A percentile compares a stretch with the other conserved stretches of the same genome.
Conservation (phyloP, 2,797 vertebrate genomes). For the Sebastes vulpes region DNA sequence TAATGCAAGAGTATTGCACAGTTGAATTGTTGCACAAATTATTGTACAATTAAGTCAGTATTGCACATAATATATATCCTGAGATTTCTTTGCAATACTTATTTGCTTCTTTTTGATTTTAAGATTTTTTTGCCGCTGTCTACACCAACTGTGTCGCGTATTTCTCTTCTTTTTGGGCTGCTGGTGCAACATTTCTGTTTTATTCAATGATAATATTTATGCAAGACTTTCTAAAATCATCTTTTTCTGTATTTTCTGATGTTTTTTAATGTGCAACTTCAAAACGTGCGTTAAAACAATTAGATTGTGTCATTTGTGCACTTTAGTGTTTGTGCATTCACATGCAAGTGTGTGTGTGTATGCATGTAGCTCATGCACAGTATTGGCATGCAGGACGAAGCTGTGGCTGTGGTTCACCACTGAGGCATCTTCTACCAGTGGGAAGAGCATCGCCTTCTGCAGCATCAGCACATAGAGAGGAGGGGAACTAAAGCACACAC, state of each 20-base stretch:
- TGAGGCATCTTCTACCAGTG: conserved; percentile 52
- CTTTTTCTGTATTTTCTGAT: neutral
- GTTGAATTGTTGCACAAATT: too few relatives aligned
- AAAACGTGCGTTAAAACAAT: neutral
- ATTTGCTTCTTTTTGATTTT: neutral
- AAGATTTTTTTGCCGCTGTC: neutral
- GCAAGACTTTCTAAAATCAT: neutral
- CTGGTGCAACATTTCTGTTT: neutral
- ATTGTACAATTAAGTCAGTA: too few relatives aligned
- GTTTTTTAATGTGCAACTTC: neutral
- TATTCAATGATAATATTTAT: neutral
- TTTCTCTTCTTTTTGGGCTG: neutral
- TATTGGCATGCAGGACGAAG: conserved; percentile 10
- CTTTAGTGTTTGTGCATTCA: neutral
- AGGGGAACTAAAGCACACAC: neutral
- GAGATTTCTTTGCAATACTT: neutral
- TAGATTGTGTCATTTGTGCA: neutral
- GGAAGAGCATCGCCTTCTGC: conserved; percentile 46
- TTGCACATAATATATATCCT: neutral
- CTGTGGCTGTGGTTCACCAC: conserved; percentile 51
- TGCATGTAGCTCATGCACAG: neutral
- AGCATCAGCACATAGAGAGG: conserved; percentile 44
- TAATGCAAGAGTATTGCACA: too few relatives aligned
- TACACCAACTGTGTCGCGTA: neutral
- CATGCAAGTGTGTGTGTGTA: neutral